Base-by-base conservation (phyloP, 1,140 invertebrate genomes). In the Drosophila sucinea region DNA sequence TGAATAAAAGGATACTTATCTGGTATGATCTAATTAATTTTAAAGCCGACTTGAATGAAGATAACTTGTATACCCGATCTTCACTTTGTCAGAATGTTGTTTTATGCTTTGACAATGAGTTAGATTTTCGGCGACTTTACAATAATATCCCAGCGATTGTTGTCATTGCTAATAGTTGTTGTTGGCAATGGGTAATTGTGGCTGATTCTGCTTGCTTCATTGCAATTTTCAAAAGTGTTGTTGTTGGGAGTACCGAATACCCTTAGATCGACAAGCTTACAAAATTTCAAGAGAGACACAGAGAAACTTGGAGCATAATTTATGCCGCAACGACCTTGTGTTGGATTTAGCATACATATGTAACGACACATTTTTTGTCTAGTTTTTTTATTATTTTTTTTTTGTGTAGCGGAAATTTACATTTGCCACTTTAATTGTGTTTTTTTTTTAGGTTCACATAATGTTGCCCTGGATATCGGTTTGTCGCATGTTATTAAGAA, bases 281-380 rank as follows among this genome's bases (percentile, higher is more conserved):
- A 76, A 79, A 68, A 76, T 61, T 58, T 62, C 65, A 17, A 11
- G n/a, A 23, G 30, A 30, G 27, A 32, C 11, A 33, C 1, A n/a
- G n/a, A 23, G n/a, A 58, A 6, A 58, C 56, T 58, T 35, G 32
- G n/a, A 78, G 71, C 83, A 87, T 89, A 89, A 89, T 84, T 81
- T 89, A 89, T 89, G 84, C 80, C 65, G 83, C 79, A 70, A 73
- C 77, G 84, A 89, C 84, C 84, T 89, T 89, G 84, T 79, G 82
- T 75, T 75, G 70, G 55, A 54, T 57, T 67, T 79, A 33, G 17
- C 17, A 3, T 17, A 41, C 8, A 11, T 17, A 17, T 44, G 11
- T 23, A 44, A 25, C 35, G 30, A 64, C 51, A 58, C 35, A 30
- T 60, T 38, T 67, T 56, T 5, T 51, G 23, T 44, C 17, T 44